Evolutionary conservation across 1,140 invertebrate species (phyloP), one percentile per base, ranked within the genome.

Genomic region (Macrobrachium rosenbergii): DNA sequence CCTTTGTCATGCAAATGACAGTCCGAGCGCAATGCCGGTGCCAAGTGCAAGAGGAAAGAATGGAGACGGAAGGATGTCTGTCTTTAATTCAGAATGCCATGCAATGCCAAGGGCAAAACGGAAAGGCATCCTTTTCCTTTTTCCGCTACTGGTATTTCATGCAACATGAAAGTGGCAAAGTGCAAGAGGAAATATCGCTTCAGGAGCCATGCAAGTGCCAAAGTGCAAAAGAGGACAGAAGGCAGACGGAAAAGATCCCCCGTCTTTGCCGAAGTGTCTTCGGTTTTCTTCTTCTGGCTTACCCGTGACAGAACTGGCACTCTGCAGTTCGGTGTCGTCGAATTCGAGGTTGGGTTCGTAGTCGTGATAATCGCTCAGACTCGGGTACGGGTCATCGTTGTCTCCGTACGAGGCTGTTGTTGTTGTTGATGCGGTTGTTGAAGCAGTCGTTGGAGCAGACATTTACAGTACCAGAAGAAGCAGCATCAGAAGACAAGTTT

Each of bases 261-360:
- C 21, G 17, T 64, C 63, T 23, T 23, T 64, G 6, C 63, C 12
- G 17, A n/a, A 8, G 0, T 23, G 19, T 67, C 64, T 23, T 67
- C 11, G 64, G 8, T 23, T 21, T 21, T 21, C 64, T 67, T 28
- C 64, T 67, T 67, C 64, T 60, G 19, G 21, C 82, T 84, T 87
- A 89, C 89, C 89, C 37, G 89, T 82, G 79, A 88, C 88, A 17
- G 89, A 81, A 17, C 82, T 72, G 12, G 84, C 88, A 19, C 83
- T 85, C 8, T 88, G 86, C 63, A 98, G 92, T 93, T 98, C 97
- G 16, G 96, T 97, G 92, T 99, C 97, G 93, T 98, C 97, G 93
- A 98, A 99, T 92, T 99, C 97, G 91, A 98, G 93, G 92, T 97
- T 96, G 43, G 97, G 97, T 91, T 98, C 97, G 92, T 98, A 97